Conservation (phyloP, 2,113 vertebrate genomes). For the Mionectes macconnelli region DNA sequence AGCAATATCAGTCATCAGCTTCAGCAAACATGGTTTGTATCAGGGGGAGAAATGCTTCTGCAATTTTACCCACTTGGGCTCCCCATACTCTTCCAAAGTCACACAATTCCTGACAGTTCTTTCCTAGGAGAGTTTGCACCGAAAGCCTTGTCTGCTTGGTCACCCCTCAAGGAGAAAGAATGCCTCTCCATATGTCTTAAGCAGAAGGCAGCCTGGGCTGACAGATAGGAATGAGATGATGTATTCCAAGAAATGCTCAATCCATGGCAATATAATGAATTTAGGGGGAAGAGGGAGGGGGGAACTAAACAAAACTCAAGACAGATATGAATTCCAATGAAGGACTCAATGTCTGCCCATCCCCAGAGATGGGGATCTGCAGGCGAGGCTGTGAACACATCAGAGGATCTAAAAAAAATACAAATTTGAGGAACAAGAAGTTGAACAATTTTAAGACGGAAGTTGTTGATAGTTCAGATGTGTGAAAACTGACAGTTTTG, state of each 20-base stretch:
- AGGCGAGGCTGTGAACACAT: background rate
- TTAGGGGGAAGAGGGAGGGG: background rate
- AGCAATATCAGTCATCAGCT: background rate
- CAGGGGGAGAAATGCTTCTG: background rate
- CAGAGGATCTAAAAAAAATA: background rate
- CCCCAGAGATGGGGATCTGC: background rate
- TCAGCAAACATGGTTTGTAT: background rate
- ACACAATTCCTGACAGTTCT: background rate
- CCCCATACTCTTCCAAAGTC: background rate
- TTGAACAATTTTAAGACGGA: background rate
- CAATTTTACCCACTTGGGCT: background rate
- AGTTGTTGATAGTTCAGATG: background rate
- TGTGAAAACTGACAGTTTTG: background rate
- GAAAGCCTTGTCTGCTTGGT: constrained; percentile 17
- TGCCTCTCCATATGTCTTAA: constrained; percentile 43
- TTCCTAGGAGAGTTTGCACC: background rate
- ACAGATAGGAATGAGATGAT: constrained; percentile 11
- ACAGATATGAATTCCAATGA: background rate
- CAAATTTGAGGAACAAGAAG: background rate
- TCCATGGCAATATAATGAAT: background rate
- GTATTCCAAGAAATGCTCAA: constrained; percentile 35
- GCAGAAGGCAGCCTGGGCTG: constrained; percentile 38
- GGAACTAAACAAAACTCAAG: background rate
- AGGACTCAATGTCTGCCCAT: background rate
- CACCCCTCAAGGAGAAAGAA: constrained; percentile 43